phyloP scores from a whole-genome alignment of 2,888 invertebrate species.

The Pycnomerus fuliginosus region DNA sequence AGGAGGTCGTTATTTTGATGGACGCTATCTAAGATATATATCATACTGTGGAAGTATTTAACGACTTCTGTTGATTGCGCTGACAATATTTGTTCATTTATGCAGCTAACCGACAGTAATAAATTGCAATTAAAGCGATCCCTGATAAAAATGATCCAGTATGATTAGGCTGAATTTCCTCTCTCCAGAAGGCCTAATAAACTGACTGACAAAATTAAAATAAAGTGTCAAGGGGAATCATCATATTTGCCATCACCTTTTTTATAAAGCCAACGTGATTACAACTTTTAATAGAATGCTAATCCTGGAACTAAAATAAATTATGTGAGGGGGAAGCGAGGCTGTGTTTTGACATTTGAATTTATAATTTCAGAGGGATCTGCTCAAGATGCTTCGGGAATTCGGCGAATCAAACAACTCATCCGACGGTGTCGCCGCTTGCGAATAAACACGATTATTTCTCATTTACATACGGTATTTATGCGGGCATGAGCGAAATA shows the following conservation, averaged over 20 bases:
- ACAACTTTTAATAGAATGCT: constrained; percentile 34
- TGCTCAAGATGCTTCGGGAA: constrained; percentile 13
- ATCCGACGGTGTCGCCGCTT: constrained; percentile 4
- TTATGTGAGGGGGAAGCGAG: constrained; percentile 17
- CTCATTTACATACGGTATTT: too few relatives aligned
- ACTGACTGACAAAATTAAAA: constrained; percentile 23
- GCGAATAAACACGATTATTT: background rate
- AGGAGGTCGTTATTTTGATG: constrained; percentile 29
- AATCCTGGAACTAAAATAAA: constrained; percentile 33
- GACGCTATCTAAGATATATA: constrained; percentile 28
- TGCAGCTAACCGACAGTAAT: too few relatives aligned
- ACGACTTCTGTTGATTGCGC: too few relatives aligned
- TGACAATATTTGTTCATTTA: too few relatives aligned
- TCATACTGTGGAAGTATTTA: background rate
- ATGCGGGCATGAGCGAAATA: too few relatives aligned
- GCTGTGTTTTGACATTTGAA: constrained; percentile 27
- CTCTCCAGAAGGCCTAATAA: background rate
- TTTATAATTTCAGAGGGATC: constrained; percentile 27
- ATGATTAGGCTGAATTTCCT: too few relatives aligned
- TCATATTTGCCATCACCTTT: constrained; percentile 15
- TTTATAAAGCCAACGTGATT: too few relatives aligned
- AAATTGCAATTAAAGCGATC: too few relatives aligned
- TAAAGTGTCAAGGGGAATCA: constrained; percentile 26
- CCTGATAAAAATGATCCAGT: too few relatives aligned
- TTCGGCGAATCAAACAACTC: constrained; percentile 9